Percentiles rank a stretch among this genome's conserved stretches.
phyloP scores from a whole-genome alignment of 1,140 invertebrate genomes.

The Metaphire vulgaris region DNA sequence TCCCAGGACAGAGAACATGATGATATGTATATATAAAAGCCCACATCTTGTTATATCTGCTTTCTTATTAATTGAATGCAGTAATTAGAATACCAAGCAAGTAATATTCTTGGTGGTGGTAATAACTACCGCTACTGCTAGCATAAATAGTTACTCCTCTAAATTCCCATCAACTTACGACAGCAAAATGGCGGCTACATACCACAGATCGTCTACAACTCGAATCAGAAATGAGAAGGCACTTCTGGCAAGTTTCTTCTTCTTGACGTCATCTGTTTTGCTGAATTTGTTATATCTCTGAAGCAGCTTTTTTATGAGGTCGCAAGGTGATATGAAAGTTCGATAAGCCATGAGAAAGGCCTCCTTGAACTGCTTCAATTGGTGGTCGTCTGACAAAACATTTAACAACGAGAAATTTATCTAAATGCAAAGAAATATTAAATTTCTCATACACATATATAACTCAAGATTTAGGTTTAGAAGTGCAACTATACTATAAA shows the following conservation, averaged over 20 bases:
- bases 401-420: constrained; percentile 66
- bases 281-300: constrained; percentile 77
- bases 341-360: constrained; percentile 94
- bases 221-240: constrained; percentile 81
- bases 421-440: not conserved
- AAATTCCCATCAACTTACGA: too few species aligned
- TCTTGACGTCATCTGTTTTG: constrained; percentile 56
- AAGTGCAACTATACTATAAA: not conserved
- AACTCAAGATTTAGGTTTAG: not conserved
- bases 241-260: constrained; percentile 68
- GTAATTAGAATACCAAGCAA: too few species aligned
- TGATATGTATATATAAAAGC: too few species aligned
- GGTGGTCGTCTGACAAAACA: too few species aligned
- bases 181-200: too few species aligned
- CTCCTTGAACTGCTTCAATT: constrained; percentile 93
- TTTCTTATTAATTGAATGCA: too few species aligned
- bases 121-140: too few species aligned
- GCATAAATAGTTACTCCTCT: too few species aligned
- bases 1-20: too few species aligned
- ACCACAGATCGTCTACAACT: constrained; percentile 89
- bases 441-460: not conserved
- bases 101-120: too few species aligned
- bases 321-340: constrained; percentile 82
- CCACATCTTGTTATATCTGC: too few species aligned
- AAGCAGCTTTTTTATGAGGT: constrained; percentile 78